Evolutionary conservation across 92 coral and sea anemone genomes (phyloP).

Genomic region (Pocillopora meandrina): DNA sequence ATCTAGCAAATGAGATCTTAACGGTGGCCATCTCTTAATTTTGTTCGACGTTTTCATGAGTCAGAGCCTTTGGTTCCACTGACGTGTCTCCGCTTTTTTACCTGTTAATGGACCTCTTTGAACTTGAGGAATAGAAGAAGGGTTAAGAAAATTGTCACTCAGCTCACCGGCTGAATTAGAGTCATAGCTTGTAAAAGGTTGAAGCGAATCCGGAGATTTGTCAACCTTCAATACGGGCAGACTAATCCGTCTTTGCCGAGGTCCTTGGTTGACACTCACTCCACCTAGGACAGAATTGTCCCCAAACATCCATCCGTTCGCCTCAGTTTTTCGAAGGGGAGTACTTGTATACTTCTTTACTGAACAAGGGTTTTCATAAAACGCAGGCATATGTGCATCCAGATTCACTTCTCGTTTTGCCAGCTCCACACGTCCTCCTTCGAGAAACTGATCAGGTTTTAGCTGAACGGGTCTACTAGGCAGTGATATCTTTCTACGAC

Average conservation of each 20-base stretch:
- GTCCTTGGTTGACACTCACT: neutral
- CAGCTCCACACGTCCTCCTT: conserved; percentile 25
- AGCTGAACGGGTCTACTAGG: neutral
- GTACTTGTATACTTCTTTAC: neutral
- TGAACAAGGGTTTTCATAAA: conserved; percentile 5
- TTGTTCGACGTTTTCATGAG: too few relatives aligned
- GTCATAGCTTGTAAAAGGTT: neutral
- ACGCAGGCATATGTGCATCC: conserved; percentile 27
- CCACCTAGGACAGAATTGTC: neutral
- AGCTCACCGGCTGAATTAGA: neutral
- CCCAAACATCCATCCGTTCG: conserved; percentile 32
- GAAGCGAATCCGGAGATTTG: neutral
- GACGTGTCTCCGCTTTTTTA: neutral
- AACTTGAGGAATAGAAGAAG: conserved; percentile 13
- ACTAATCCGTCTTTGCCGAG: conserved; percentile 19
- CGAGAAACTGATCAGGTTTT: conserved; percentile 17
- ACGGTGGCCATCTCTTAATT: too few relatives aligned
- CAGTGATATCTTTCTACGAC: conserved; percentile 21
- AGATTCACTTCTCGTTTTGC: conserved; percentile 30
- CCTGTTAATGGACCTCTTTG: neutral
- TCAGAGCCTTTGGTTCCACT: conserved; percentile 7
- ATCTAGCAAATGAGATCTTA: too few relatives aligned
- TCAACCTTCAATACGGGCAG: conserved; percentile 31
- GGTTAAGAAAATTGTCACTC: neutral
- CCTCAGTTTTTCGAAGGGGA: conserved; percentile 8